Evolutionary conservation across 2,888 invertebrate species (phyloP), one percentile per base, ranked within the genome.

Genomic region (Pammene aurita): DNA sequence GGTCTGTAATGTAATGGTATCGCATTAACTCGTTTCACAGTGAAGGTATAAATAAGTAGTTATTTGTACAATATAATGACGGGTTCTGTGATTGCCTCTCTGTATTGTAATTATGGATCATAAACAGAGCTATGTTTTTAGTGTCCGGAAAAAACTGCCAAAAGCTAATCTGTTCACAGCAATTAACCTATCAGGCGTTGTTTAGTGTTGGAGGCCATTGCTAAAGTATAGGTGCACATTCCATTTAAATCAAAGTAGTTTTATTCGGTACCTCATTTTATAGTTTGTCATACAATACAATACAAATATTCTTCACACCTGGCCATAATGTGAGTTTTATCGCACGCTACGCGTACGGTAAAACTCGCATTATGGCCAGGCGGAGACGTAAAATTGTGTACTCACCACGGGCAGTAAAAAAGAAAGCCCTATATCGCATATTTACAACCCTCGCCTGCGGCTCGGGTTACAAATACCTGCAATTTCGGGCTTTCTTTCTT

Each of bases 31-130:
- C 74, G 78, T 76, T 83, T 83, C 84, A 82, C 81, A 80, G 77
- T 79, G 81, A 83, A 84, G 83, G 79, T 84, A 84, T 86, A 85
- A 86, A 83, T 88, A 86, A 86, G 84, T 86, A 87, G 87, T 89
- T 92, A 91, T 91, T 91, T 91, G 89, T 83, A 87, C 84, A 89
- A 79, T 79, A 84, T 92, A 92, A 92, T 92, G 88, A 90, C 85
- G 84, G 91, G 91, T 85, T 85, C 67, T 83, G 84, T 87, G 90
- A 91, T 91, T 90, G 89, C 82, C 82, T 89, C 82, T 81, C 81
- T 80, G 84, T 81, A 84, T 89, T 86, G 85, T 91, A 91, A 92
- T 91, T 92, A 92, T 85, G 87, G 85, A 88, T 87, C 88, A 88
- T 90, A 90, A 90, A 91, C 89, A 89, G 88, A 86, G 82, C 80